A percentile compares a stretch with the other conserved stretches of the same genome.
These are phyloP conservation scores for Danio kyathit DNA, from an alignment of 2,797 vertebrate species.

Conservation along the genomic window DNA sequence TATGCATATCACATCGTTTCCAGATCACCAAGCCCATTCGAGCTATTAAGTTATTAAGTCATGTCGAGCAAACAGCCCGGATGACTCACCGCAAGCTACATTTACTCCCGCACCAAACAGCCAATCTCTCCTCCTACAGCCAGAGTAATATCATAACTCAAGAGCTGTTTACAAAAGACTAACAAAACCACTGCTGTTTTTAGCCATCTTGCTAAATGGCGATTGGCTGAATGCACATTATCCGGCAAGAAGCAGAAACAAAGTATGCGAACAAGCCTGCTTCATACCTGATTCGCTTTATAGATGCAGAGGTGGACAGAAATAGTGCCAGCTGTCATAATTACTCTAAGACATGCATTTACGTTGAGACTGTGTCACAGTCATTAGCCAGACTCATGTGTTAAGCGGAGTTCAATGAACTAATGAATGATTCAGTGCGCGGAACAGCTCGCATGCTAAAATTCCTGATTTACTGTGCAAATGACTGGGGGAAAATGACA, in stretches of 20 bases:
- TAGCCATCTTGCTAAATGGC: slow-evolving; percentile 1
- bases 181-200: not conserved
- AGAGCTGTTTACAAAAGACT: not conserved
- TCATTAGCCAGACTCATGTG: slow-evolving; percentile 30
- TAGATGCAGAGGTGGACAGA: slow-evolving; percentile 63
- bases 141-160: slow-evolving; percentile 10
- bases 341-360: slow-evolving; percentile 44
- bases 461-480: slow-evolving; percentile 39
- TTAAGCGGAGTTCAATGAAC: slow-evolving; percentile 34
- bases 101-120: slow-evolving; percentile 14
- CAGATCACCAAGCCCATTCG: slow-evolving; percentile 35
- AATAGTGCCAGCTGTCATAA: slow-evolving; percentile 35
- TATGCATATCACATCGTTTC: slow-evolving; percentile 44
- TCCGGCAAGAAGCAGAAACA: not conserved
- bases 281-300: slow-evolving; percentile 16
- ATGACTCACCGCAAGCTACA: slow-evolving; percentile 42
- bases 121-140: slow-evolving; percentile 4
- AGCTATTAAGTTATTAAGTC: slow-evolving; percentile 53
- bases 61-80: slow-evolving; percentile 23
- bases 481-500: slow-evolving; percentile 11
- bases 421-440: slow-evolving; percentile 48
- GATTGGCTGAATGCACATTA: not conserved
- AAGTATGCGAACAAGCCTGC: slow-evolving; percentile 1
- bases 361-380: slow-evolving; percentile 14
- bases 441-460: slow-evolving; percentile 28